These are phyloP conservation scores for Hydrolagus colliei DNA, from an alignment of 2,797 vertebrate species.

Conservation along the genomic window DNA sequence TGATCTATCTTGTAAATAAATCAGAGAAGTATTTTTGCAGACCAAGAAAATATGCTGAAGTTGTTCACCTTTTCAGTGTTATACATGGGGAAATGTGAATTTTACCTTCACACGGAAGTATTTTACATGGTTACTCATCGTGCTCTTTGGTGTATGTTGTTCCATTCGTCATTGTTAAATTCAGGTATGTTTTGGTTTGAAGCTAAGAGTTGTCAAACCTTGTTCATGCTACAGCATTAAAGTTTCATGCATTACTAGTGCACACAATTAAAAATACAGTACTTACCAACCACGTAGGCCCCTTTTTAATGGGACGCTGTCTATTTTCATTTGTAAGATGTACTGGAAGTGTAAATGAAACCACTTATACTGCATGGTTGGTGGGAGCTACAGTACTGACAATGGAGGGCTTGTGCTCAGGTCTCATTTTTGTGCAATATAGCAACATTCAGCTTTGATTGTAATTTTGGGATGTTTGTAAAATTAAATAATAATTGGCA, in stretches of 20 bases:
- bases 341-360: neutral
- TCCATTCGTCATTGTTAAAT: no score
- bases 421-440: neutral
- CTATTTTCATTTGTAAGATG: neutral
- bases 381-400: neutral
- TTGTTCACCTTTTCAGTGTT: no score
- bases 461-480: neutral
- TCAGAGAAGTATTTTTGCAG: no score
- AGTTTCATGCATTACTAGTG: neutral
- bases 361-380: neutral
- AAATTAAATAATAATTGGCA: neutral
- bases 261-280: neutral
- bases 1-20: no score
- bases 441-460: neutral
- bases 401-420: neutral
- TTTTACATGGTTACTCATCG: no score
- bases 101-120: no score
- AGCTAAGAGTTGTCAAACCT: neutral
- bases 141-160: no score
- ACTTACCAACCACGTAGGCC: neutral
- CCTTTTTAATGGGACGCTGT: neutral
- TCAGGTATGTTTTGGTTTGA: neutral
- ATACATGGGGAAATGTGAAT: no score
- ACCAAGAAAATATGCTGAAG: no score
- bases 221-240: conserved; percentile 1